A percentile compares a stretch with the other conserved stretches of the same genome.
phyloP scores from a whole-genome alignment of 2,113 vertebrate species.

The Hemiscyllium ocellatum region DNA sequence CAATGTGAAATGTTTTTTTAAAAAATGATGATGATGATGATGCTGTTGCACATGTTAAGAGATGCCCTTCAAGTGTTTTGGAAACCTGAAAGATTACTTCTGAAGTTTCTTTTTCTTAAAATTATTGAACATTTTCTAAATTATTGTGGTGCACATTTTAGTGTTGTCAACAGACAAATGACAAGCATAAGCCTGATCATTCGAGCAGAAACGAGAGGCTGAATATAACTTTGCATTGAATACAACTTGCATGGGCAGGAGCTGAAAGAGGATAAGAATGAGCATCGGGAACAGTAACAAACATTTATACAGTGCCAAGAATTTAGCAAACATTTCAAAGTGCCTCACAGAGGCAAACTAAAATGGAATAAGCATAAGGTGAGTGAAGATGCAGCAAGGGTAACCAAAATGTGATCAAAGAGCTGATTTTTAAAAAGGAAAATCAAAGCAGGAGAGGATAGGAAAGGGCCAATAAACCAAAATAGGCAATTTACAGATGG shows the following conservation, averaged over 20 bases:
- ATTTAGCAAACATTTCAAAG: background rate
- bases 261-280: background rate
- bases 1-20: background rate
- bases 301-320: background rate
- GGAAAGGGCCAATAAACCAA: background rate
- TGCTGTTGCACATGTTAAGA: background rate
- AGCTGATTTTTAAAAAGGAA: background rate
- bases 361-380: no score
- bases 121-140: background rate
- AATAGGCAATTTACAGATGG: background rate
- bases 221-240: background rate
- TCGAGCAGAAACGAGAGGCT: background rate
- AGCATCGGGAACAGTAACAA: background rate
- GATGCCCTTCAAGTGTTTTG: background rate
- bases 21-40: background rate
- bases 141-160: background rate
- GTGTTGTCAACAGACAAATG: background rate
- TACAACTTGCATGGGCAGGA: background rate
- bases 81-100: background rate
- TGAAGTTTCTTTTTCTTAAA: background rate
- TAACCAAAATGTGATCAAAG: background rate
- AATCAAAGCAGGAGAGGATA: background rate
- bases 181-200: background rate
- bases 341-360: background rate
- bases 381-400: background rate